Evolutionary conservation across 2,797 vertebrate species (phyloP), one percentile per base, ranked within the genome.

Genomic region (Antrozous pallidus): DNA sequence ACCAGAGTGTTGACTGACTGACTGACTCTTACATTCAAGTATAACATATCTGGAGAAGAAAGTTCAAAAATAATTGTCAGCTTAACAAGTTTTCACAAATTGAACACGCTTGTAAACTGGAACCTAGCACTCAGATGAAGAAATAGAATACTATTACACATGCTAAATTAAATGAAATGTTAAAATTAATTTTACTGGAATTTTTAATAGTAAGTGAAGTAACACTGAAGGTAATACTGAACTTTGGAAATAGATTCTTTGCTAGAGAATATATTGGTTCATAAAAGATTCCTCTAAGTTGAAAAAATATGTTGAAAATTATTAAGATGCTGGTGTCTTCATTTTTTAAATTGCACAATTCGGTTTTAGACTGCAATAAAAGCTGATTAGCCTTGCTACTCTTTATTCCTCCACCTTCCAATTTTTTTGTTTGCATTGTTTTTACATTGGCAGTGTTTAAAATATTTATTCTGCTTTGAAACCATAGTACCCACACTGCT

Each of bases 401-500:
- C 40, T 92, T 74, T 80, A 80, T 75, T 56, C 28, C 18, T 9
- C 28, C 7, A 93, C 79, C 54, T 86, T 83, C 45, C 58, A 83
- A 31, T 75, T 91, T 61, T 86, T 38, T 86, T 91, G 56, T 31
- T 79, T 92, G 33, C 17, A 40, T 82, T 79, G 49, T 31, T 79
- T 91, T 91, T 92, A 86, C n/a, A 71, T 58, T 45, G 42, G 74
- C 8, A 11, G 31, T 26, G 28, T 91, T 96, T 86, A 82, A 86
- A 91, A 91, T 86, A 75, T 88, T 81, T 91, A 47, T 95, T 73
- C 17, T 26, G 12, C 74, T 96, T 70, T 92, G 78, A 13, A 85
- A 79, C 45, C n/a, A 45, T 49, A 90, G 14, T 78, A 65, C 33
- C 26, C 2, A 67, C 18, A 83, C 3, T 9, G 8, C 45, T 79